phyloP scores from a whole-genome alignment of 1,140 invertebrate genomes.

The Ptiloglossa arizonensis region DNA sequence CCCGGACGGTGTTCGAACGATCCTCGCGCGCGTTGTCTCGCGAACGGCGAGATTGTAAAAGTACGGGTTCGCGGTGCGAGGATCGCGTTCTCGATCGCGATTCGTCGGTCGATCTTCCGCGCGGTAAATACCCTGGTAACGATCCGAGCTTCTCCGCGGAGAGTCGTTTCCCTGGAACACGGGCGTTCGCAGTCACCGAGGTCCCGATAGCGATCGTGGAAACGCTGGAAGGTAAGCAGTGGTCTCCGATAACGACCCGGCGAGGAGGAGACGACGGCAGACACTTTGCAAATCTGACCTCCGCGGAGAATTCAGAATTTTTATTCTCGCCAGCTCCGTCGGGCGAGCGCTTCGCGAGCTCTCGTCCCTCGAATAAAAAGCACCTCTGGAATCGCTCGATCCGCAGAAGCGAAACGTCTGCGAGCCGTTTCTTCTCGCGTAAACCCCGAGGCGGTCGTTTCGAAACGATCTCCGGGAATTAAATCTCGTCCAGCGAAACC shows the following conservation, averaged over 20 bases:
- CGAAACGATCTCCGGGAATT: not conserved
- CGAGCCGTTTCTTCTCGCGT: not conserved
- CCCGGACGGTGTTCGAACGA: no score
- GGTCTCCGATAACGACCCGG: slow-evolving; percentile 48
- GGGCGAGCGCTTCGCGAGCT: not conserved
- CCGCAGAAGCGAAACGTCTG: slow-evolving; percentile 24
- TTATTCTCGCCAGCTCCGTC: slow-evolving; percentile 8
- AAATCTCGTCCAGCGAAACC: no score
- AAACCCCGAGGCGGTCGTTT: not conserved
- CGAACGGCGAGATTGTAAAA: not conserved
- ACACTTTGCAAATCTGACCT: slow-evolving; percentile 57
- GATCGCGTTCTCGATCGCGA: slow-evolving; percentile 25
- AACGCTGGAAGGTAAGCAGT: slow-evolving; percentile 22
- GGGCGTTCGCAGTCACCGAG: slow-evolving; percentile 33
- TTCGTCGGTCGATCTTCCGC: slow-evolving; percentile 21
- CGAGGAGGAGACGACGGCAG: slow-evolving; percentile 29
- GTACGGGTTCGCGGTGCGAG: not conserved
- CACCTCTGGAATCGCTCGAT: slow-evolving; percentile 1
- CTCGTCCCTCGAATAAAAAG: not conserved
- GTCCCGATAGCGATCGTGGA: slow-evolving; percentile 47
- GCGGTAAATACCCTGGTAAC: slow-evolving; percentile 46
- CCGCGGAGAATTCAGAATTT: slow-evolving; percentile 19
- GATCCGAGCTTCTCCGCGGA: slow-evolving; percentile 1
- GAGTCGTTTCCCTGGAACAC: slow-evolving; percentile 42
- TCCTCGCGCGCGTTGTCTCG: not conserved